Evolutionary conservation across 1,140 invertebrate genomes (phyloP), one percentile per base, ranked within the genome.

Genomic region (Drosophila bipectinata): DNA sequence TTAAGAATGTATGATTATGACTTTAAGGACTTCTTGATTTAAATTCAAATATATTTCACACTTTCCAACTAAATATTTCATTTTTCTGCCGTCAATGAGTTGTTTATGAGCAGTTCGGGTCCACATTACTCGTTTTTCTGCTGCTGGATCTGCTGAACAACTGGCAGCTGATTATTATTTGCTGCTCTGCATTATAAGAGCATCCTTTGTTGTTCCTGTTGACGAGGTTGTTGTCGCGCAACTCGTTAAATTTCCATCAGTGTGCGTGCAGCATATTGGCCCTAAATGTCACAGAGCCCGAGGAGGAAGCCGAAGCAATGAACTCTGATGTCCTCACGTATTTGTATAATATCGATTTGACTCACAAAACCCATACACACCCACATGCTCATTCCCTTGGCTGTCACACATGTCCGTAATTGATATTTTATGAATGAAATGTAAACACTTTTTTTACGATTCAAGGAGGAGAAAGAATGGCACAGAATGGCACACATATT

Each of bases 391-490:
- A 59, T 55, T 71, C 67, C 47, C 77, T 85, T 80, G 77, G 69
- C 68, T 85, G 82, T 72, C 82, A 81, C 82, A 87, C 82, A 87
- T 87, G 82, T 72, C 67, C 69, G 82, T 87, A 87, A 87, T 87
- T 87, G 82, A 87, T 87, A 87, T 87, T 87, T 87, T 87, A 87
- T 87, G 82, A 87, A 87, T 87, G 82, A 77, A 87, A 82, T 87
- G 82, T 87, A 87, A 87, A 87, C 83, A 87, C 75, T 87, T 87
- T 87, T 73, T 82, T 87, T 81, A 87, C 80, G 82, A 75, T 68
- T 44, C 62, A 34, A 47, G 21, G 26, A 49, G 21, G 26, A 56
- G 30, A 47, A 60, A 39, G 30, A 56, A 24, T 14, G 41, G 4
- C 5, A 14, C 32, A 39, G 24, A 57, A 57, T 18, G 21, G 39